Base-by-base conservation (phyloP, 2,888 invertebrate genomes). In the Chymomyza fuscimana region DNA sequence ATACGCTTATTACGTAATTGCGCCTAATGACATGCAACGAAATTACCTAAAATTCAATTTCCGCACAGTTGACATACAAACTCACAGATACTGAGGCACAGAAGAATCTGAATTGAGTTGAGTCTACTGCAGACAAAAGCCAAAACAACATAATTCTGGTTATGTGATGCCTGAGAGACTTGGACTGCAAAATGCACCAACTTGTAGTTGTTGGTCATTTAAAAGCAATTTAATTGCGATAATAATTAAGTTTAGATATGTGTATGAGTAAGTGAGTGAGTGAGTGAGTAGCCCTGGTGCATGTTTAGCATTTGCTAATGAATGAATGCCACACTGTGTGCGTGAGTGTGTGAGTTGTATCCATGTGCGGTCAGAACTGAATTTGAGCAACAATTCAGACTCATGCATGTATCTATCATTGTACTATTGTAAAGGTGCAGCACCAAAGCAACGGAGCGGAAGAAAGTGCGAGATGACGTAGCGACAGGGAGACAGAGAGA, bases 21-120 rank as follows among this genome's bases (percentile, higher is more conserved):
- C 77, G 70, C 67, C 77, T 87, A 87, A 84, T 83, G 82, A 72
- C 73, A 84, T 80, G 82, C 87, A 87, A 85, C 76, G 77, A 87
- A 80, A 80, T 86, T 86, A 74, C 74, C 74, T 65, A 67, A 87
- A 84, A 87, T 87, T 87, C 74, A 82, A 84, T 87, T 84, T 87
- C 73, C 85, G 40, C 56, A 68, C 66, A 59, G 59, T 58, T 65
- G 59, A 50, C 54, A 62, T 32, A 58, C 67, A 61, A 12, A 50
- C 40, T 50, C 52, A 64, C 56, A 68, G 9, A 58, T 46, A 54
- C 52, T n/a, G n/a, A 29, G 36, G 9, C 19, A 16, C 7, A 46
- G 46, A 4, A 62, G 66, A 70, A 10, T 50, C 66, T 25, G 65
- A 63, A 54, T 67, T 29, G 65, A 63, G 46, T 25, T 59, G 60